A percentile compares a stretch with the other conserved stretches of the same genome.
These are phyloP conservation scores for Acrocera orbiculus DNA, from an alignment of 2,888 invertebrate species.

Conservation along the genomic window DNA sequence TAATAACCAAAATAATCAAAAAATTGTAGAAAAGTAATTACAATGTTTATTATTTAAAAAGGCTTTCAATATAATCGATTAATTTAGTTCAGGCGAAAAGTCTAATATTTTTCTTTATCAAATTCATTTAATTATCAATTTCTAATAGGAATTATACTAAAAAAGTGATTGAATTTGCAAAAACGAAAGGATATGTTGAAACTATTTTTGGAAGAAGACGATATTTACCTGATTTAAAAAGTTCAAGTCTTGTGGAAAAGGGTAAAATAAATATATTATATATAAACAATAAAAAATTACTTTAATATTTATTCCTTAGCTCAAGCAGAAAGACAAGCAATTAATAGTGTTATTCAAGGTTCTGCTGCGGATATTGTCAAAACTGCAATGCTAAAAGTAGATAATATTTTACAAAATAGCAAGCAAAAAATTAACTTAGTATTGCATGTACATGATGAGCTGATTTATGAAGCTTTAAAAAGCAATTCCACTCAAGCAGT, in stretches of 20 bases:
- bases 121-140: constrained; percentile 9
- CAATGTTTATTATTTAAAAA: too few species aligned
- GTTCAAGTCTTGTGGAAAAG: constrained; percentile 37
- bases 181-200: constrained; percentile 57
- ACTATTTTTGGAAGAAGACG: constrained; percentile 67
- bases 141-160: constrained; percentile 19
- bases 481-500: constrained; percentile 39
- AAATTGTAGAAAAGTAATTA: too few species aligned
- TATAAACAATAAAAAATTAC: neutral
- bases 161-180: constrained; percentile 43
- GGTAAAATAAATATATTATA: constrained; percentile 31
- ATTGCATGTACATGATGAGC: constrained; percentile 89
- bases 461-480: constrained; percentile 72
- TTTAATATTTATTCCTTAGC: constrained; percentile 28
- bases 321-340: constrained; percentile 86
- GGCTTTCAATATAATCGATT: too few species aligned
- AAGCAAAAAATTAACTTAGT: constrained; percentile 45
- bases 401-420: constrained; percentile 36
- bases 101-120: too few species aligned
- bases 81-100: too few species aligned
- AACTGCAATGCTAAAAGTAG: constrained; percentile 67
- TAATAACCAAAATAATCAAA: too few species aligned
- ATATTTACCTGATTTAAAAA: constrained; percentile 57
- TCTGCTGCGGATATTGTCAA: constrained; percentile 94
- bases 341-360: constrained; percentile 91